A percentile compares a stretch with the other conserved stretches of the same genome.
phyloP scores from a whole-genome alignment of 2,888 invertebrate species.

The Drosophila kambysellisi region DNA sequence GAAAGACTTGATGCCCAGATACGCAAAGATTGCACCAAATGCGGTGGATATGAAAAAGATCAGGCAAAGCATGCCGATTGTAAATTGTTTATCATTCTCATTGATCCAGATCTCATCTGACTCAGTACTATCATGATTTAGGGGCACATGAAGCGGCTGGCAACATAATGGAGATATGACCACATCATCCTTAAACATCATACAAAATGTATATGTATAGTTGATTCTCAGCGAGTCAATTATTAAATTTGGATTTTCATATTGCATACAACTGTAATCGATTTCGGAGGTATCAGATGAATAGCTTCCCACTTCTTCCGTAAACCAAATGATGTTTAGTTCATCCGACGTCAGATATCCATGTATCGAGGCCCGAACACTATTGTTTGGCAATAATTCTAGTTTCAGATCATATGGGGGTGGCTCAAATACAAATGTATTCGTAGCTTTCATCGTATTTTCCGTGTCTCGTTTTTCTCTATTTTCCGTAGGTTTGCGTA shows the following conservation, averaged over 20 bases:
- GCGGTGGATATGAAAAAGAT: slow-evolving; percentile 73
- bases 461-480: not conserved
- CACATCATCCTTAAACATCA: slow-evolving; percentile 53
- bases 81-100: slow-evolving; percentile 72
- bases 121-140: rapidly evolving
- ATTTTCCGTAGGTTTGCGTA: not conserved
- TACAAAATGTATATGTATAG: slow-evolving; percentile 81
- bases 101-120: slow-evolving; percentile 59
- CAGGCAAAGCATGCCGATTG: slow-evolving; percentile 76
- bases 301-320: slow-evolving; percentile 49
- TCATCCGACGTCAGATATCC: slow-evolving; percentile 35
- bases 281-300: slow-evolving; percentile 23
- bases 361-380: slow-evolving; percentile 63
- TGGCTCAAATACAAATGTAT: slow-evolving; percentile 64
- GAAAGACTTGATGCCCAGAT: slow-evolving; percentile 75
- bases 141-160: slow-evolving; percentile 78
- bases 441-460: no score
- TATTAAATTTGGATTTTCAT: slow-evolving; percentile 62
- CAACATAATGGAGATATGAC: slow-evolving; percentile 81
- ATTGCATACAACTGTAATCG: slow-evolving; percentile 75
- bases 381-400: slow-evolving; percentile 55
- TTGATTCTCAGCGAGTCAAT: slow-evolving; percentile 65
- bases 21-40: slow-evolving; percentile 75
- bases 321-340: slow-evolving; percentile 81
- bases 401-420: slow-evolving; percentile 73